These are phyloP conservation scores for Ceratoteleas bidentatus DNA, from an alignment of 1,140 invertebrate genomes.

Conservation along the genomic window DNA sequence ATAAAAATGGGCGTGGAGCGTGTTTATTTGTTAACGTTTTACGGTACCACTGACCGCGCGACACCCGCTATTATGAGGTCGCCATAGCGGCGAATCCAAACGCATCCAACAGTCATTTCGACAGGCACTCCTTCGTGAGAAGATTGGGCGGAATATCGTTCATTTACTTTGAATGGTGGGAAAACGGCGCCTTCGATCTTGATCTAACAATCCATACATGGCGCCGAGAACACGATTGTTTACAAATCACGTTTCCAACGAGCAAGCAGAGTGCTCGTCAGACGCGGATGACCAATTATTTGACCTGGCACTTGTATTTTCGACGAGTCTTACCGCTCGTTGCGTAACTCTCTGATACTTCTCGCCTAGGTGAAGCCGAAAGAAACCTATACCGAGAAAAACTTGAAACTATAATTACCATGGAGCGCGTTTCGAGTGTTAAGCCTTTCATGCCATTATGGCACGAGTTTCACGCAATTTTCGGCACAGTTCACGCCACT, in stretches of 20 bases:
- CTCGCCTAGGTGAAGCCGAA: constrained; percentile 43
- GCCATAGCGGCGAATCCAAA: too few species aligned
- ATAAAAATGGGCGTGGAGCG: too few species aligned
- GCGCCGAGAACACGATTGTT: constrained; percentile 58
- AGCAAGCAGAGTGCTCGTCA: background rate
- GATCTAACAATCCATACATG: constrained; percentile 13
- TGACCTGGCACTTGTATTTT: background rate
- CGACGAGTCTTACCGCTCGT: constrained; percentile 10
- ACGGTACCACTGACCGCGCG: too few species aligned
- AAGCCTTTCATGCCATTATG: too few species aligned
- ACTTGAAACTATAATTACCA: too few species aligned
- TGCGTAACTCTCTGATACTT: constrained; percentile 29
- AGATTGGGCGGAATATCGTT: constrained; percentile 3
- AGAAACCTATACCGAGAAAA: constrained; percentile 49
- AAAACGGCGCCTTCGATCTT: constrained; percentile 26
- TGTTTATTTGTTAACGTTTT: too few species aligned
- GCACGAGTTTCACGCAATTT: too few species aligned
- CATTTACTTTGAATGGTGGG: constrained; percentile 28
- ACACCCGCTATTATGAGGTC: too few species aligned
- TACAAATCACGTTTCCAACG: constrained; percentile 66
- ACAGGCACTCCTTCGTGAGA: constrained; percentile 15
- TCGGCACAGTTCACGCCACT: too few species aligned
- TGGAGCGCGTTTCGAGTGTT: too few species aligned
- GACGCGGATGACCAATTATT: background rate
- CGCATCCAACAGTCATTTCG: constrained; percentile 10